Percentiles rank a stretch among this genome's conserved stretches.
These are phyloP conservation scores for Zaprionus bogoriensis DNA, from an alignment of 2,888 invertebrate species.

Conservation along the genomic window DNA sequence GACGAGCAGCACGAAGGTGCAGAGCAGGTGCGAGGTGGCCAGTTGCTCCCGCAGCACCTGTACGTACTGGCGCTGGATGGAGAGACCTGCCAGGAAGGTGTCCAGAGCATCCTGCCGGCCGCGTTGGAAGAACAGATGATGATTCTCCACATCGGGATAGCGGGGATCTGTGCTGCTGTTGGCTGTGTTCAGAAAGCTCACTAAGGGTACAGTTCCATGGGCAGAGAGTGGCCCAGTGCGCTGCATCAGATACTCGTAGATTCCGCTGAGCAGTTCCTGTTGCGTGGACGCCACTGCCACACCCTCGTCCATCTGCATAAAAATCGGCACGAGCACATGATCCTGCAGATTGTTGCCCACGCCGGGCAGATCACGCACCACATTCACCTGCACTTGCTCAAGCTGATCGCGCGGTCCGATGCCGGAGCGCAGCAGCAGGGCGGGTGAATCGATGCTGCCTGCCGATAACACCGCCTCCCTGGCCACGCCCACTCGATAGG, in stretches of 20 bases:
- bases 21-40: slow-evolving; percentile 73
- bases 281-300: slow-evolving; percentile 45
- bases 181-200: slow-evolving; percentile 85
- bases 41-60: slow-evolving; percentile 27
- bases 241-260: slow-evolving; percentile 83
- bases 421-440: slow-evolving; percentile 80
- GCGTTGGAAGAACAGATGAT: slow-evolving; percentile 80
- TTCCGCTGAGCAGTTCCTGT: slow-evolving; percentile 67
- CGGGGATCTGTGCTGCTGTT: slow-evolving; percentile 81
- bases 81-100: slow-evolving; percentile 27
- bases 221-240: slow-evolving; percentile 83
- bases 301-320: slow-evolving; percentile 81
- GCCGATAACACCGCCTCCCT: slow-evolving; percentile 80
- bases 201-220: slow-evolving; percentile 82
- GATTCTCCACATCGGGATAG: slow-evolving; percentile 86
- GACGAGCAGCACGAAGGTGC: slow-evolving; percentile 81
- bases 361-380: slow-evolving; percentile 59
- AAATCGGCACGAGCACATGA: slow-evolving; percentile 86
- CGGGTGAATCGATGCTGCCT: slow-evolving; percentile 79
- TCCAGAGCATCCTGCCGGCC: slow-evolving; percentile 43
- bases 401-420: slow-evolving; percentile 75
- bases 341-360: slow-evolving; percentile 92
- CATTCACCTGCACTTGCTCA: slow-evolving; percentile 51
- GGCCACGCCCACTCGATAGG: slow-evolving; percentile 45
- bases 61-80: slow-evolving; percentile 36